Percentiles rank a stretch among this genome's conserved stretches.
Evolutionary conservation across 1,140 invertebrate genomes (phyloP).

Genomic region (Philotrypesis tridentata): DNA sequence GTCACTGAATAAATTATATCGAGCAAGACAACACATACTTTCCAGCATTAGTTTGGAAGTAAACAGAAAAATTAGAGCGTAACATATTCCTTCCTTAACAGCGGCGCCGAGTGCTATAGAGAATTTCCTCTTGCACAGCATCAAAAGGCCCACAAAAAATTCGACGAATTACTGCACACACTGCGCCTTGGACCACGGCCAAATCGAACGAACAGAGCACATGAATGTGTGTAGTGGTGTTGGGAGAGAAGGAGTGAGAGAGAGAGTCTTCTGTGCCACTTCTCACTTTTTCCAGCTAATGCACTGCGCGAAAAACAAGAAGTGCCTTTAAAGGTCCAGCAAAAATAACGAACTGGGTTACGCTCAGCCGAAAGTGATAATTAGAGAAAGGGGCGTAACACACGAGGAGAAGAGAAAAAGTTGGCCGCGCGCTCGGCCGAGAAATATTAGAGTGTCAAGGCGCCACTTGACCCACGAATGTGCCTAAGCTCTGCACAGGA

Average conservation of each 20-base stretch:
- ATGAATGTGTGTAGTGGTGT: too few relatives aligned
- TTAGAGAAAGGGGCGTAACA: conserved; percentile 25
- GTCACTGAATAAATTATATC: too few relatives aligned
- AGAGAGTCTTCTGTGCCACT: not conserved
- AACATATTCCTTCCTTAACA: too few relatives aligned
- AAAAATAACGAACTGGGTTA: conserved; percentile 44
- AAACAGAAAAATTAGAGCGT: too few relatives aligned
- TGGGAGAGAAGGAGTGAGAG: not conserved
- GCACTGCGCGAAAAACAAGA: not conserved
- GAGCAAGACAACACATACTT: too few relatives aligned
- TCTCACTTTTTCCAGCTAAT: not conserved
- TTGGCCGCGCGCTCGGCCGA: conserved; percentile 2
- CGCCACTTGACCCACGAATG: conserved; percentile 39
- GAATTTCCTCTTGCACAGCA: not conserved
- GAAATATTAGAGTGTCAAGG: conserved; percentile 38
- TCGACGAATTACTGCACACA: not conserved
- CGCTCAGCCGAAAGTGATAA: conserved; percentile 38
- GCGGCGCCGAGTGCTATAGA: not conserved
- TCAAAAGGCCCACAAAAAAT: not conserved
- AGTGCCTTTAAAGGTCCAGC: conserved; percentile 1
- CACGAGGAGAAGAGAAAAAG: not conserved
- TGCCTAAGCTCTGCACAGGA: not conserved
- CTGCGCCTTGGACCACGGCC: not conserved
- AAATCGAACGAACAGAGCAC: not conserved
- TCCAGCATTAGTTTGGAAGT: too few relatives aligned